Conservation (phyloP, 1,140 invertebrate species). For the Drosophila quadrilineata region DNA sequence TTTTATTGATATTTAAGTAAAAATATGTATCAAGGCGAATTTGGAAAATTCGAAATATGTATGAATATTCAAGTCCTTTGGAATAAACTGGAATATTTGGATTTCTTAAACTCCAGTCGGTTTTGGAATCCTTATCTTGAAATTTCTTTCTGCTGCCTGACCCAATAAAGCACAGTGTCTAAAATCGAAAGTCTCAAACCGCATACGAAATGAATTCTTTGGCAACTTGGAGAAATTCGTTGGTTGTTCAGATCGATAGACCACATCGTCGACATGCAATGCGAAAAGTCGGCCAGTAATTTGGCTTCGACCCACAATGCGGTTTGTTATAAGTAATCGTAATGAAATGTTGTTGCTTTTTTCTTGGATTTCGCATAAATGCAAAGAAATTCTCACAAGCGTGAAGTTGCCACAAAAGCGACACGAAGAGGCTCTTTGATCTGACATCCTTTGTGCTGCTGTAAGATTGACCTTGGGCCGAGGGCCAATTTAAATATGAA, state of each 20-base stretch:
- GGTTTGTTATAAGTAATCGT: slow-evolving; percentile 7
- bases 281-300: neutral
- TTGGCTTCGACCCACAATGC: slow-evolving; percentile 28
- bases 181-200: slow-evolving; percentile 75
- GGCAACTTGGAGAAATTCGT: slow-evolving; percentile 18
- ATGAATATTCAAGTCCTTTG: no score
- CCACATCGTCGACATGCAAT: slow-evolving; percentile 70
- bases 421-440: no score
- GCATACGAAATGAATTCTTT: slow-evolving; percentile 35
- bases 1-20: no score
- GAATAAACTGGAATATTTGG: no score
- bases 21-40: no score
- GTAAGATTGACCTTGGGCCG: no score
- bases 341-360: neutral
- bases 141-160: slow-evolving; percentile 41
- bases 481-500: no score
- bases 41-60: no score
- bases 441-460: no score
- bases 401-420: slow-evolving; percentile 37
- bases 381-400: slow-evolving; percentile 26
- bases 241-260: slow-evolving; percentile 38
- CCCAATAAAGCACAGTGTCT: slow-evolving; percentile 49
- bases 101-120: no score
- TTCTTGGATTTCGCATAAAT: slow-evolving; percentile 8
- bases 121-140: no score